Evolutionary conservation across 1,140 invertebrate genomes (phyloP).

Genomic region (Leucophenga varia): DNA sequence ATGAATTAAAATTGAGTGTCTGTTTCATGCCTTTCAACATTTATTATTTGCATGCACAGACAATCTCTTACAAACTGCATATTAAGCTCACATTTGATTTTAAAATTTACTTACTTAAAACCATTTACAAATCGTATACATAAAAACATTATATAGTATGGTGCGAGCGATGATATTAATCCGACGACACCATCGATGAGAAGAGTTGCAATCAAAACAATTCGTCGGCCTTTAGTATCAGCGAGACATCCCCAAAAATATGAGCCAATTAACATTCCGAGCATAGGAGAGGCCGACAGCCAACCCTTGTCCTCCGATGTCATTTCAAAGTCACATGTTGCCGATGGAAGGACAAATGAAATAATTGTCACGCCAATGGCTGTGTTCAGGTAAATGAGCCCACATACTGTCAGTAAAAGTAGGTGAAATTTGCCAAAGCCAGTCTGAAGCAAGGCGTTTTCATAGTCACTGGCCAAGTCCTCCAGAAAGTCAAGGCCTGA

Average conservation of each 20-base stretch:
- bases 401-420: slow-evolving; percentile 67
- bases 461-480: slow-evolving; percentile 29
- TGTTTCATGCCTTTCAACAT: too few species aligned
- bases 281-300: slow-evolving; percentile 74
- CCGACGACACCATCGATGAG: slow-evolving; percentile 76
- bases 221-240: slow-evolving; percentile 76
- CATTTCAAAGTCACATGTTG: slow-evolving; percentile 75
- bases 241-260: slow-evolving; percentile 87
- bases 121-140: slow-evolving; percentile 79
- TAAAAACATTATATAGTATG: slow-evolving; percentile 74
- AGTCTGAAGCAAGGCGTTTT: slow-evolving; percentile 51
- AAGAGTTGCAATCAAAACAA: slow-evolving; percentile 74
- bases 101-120: slow-evolving; percentile 71
- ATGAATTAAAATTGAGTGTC: too few species aligned
- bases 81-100: not conserved
- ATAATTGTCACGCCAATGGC: slow-evolving; percentile 85
- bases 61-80: too few species aligned
- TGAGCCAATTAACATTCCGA: slow-evolving; percentile 86
- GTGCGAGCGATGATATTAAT: slow-evolving; percentile 73
- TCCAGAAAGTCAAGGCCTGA: slow-evolving; percentile 36
- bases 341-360: slow-evolving; percentile 75
- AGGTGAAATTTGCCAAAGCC: slow-evolving; percentile 81
- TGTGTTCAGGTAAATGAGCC: slow-evolving; percentile 73
- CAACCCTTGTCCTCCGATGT: slow-evolving; percentile 73
- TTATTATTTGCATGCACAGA: too few species aligned